phyloP scores from a whole-genome alignment of 2,797 vertebrate genomes.

The Pseudochirops corinnae region DNA sequence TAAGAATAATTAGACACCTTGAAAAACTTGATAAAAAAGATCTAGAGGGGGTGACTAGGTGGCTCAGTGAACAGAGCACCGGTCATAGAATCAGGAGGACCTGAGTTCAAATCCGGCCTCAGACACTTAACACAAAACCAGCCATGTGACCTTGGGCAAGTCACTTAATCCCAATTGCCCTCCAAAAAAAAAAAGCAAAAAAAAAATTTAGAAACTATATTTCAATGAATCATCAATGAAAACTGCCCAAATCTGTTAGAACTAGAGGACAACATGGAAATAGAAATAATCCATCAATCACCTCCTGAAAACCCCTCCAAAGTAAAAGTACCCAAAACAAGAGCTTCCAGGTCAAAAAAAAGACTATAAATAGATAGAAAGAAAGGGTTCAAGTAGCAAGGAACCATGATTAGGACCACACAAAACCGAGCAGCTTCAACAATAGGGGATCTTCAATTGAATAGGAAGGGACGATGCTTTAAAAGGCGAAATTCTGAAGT shows the following conservation, averaged over 20 bases:
- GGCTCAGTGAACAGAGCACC: too few relatives aligned
- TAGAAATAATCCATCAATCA: background rate
- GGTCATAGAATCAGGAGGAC: too few relatives aligned
- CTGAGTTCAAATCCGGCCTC: too few relatives aligned
- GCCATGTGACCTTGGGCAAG: too few relatives aligned
- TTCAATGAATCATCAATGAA: background rate
- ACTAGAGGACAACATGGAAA: background rate
- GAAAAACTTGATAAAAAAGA: background rate
- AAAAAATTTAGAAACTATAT: background rate
- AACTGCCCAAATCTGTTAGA: background rate
- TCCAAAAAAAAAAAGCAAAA: too few relatives aligned
- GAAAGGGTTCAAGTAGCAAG: background rate
- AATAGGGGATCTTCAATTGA: background rate
- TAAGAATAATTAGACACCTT: background rate
- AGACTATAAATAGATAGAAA: background rate
- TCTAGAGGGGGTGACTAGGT: too few relatives aligned
- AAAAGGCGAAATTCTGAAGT: too few relatives aligned
- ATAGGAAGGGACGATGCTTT: too few relatives aligned
- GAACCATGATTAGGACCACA: background rate
- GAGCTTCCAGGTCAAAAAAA: background rate
- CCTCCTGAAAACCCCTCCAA: background rate
- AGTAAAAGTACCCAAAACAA: background rate
- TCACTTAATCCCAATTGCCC: too few relatives aligned
- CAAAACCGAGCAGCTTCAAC: background rate
- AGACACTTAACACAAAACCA: too few relatives aligned